Conservation (phyloP, 1,140 invertebrate genomes). For the Laupala kohalensis region DNA sequence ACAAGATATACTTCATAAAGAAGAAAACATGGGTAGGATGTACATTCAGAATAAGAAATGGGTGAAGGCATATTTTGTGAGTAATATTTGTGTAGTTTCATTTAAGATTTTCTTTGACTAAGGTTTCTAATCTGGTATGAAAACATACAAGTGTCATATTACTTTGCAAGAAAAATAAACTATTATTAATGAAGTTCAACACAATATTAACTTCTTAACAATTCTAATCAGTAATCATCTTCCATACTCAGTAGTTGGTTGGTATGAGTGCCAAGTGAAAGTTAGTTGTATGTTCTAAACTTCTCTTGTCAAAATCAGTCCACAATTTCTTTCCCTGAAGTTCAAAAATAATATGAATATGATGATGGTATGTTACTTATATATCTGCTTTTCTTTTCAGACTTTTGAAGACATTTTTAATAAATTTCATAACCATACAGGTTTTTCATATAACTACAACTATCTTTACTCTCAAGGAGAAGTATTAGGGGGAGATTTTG, state of each 20-base stretch:
- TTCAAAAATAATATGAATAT: too few species aligned
- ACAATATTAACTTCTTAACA: neutral
- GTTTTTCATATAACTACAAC: constrained; percentile 67
- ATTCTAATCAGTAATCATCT: neutral
- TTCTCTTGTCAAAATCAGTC: too few species aligned
- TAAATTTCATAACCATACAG: constrained; percentile 61
- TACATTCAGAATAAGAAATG: constrained; percentile 34
- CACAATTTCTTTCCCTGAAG: too few species aligned
- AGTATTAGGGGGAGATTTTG: constrained; percentile 21
- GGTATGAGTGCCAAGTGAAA: too few species aligned
- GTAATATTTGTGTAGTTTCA: constrained; percentile 13
- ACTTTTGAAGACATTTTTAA: constrained; percentile 50
- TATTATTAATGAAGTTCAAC: neutral
- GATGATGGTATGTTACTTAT: neutral
- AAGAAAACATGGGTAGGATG: constrained; percentile 27
- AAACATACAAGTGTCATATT: neutral
- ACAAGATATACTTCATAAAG: constrained; percentile 40
- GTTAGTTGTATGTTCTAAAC: too few species aligned
- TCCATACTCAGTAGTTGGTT: too few species aligned
- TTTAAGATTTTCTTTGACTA: neutral
- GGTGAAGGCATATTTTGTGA: constrained; percentile 45
- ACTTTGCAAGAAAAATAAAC: neutral
- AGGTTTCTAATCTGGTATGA: neutral
- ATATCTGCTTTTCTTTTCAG: constrained; percentile 17
- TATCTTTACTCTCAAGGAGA: constrained; percentile 44